Conservation (phyloP, 23 tunicate genomes). For the Aplidium turbinatum region DNA sequence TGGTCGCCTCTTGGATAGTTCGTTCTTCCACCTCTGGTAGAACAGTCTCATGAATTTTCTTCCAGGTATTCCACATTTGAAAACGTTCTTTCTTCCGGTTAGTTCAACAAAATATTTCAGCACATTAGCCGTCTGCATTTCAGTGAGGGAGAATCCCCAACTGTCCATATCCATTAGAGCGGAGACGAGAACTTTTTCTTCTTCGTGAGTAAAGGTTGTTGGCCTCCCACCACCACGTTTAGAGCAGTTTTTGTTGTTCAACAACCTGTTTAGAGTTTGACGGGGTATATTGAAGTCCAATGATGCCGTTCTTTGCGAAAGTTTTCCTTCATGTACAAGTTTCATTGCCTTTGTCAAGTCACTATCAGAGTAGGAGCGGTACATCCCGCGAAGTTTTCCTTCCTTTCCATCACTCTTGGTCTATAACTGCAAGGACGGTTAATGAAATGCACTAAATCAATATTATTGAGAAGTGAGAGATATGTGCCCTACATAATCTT, state of each 20-base stretch:
- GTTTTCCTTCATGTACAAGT: not conserved
- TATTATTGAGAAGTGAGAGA: no score
- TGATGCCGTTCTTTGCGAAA: not conserved
- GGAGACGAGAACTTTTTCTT: conserved; percentile 2
- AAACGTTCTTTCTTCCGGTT: conserved; percentile 5
- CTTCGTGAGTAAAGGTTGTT: not conserved
- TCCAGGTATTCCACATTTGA: not conserved
- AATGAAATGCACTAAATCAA: no score
- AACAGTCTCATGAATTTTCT: conserved; percentile 15
- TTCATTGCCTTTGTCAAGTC: not conserved
- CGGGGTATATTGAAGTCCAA: not conserved
- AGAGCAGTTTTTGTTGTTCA: no score
- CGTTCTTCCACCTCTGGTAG: not conserved
- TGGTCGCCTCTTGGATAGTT: not conserved
- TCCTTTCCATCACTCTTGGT: no score
- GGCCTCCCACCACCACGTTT: conserved; percentile 12
- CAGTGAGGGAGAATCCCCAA: not conserved
- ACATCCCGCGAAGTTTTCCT: not conserved
- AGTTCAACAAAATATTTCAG: not conserved
- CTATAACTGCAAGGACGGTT: no score
- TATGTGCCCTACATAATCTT: no score
- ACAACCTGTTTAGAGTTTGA: not conserved
- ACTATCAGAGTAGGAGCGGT: not conserved
- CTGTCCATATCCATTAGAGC: conserved; percentile 13
- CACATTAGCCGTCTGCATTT: conserved; percentile 15